Evolutionary conservation across 2,888 invertebrate species (phyloP).

Genomic region (Geotrupes spiniger): DNA sequence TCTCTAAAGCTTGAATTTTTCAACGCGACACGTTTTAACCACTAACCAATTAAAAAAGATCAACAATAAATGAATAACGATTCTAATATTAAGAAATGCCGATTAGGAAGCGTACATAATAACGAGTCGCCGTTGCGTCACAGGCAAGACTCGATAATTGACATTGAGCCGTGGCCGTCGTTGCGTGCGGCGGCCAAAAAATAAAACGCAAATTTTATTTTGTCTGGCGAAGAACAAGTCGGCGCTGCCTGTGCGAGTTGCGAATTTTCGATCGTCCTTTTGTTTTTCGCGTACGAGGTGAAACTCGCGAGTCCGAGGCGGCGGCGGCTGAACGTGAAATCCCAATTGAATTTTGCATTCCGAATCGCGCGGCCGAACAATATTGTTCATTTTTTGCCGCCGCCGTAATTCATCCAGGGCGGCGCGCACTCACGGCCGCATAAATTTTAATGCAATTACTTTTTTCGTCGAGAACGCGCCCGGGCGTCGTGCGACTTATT

Average conservation of each 20-base stretch:
- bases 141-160: background rate
- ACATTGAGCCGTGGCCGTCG: slow-evolving; percentile 15
- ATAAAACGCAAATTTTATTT: slow-evolving; percentile 43
- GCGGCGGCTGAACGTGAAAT: slow-evolving; percentile 35
- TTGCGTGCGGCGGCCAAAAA: slow-evolving; percentile 24
- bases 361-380: slow-evolving; percentile 5
- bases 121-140: too few relatives aligned
- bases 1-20: too few relatives aligned
- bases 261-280: slow-evolving; percentile 37
- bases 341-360: slow-evolving; percentile 27
- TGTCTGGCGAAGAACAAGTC: slow-evolving; percentile 41
- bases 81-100: too few relatives aligned
- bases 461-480: too few relatives aligned
- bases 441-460: too few relatives aligned
- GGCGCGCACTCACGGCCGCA: too few relatives aligned
- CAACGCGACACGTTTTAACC: too few relatives aligned
- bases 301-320: slow-evolving; percentile 21
- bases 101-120: too few relatives aligned
- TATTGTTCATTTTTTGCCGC: slow-evolving; percentile 11
- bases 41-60: too few relatives aligned
- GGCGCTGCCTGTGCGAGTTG: slow-evolving; percentile 41
- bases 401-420: background rate
- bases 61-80: too few relatives aligned
- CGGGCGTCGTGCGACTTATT: too few relatives aligned
- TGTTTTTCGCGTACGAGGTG: slow-evolving; percentile 21